Evolutionary conservation across 92 coral and sea anemone genomes (phyloP).

Genomic region (Zoanthus sansibaricus): DNA sequence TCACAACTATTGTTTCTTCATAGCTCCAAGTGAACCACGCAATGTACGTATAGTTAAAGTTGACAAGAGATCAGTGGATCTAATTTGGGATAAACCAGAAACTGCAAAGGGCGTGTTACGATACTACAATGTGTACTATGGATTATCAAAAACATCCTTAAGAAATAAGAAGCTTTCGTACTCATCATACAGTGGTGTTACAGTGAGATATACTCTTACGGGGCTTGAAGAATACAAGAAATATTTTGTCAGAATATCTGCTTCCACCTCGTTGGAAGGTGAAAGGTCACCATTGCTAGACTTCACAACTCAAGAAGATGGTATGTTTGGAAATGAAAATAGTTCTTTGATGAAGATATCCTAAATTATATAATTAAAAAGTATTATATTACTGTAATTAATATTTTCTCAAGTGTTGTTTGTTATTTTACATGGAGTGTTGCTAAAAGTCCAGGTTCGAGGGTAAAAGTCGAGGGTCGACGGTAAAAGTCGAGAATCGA

Average conservation of each 20-base stretch:
- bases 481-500: no score
- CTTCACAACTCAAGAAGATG: conserved; percentile 34
- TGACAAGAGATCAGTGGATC: conserved; percentile 17
- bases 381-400: no score
- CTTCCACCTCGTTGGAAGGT: conserved; percentile 9
- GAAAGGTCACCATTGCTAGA: neutral
- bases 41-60: neutral
- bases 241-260: conserved; percentile 22
- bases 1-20: neutral
- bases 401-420: no score
- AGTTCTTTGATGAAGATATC: neutral
- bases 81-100: conserved; percentile 11
- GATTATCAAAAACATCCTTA: neutral
- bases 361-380: no score
- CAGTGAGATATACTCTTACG: neutral
- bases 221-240: conserved; percentile 8
- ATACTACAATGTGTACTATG: neutral
- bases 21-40: conserved; percentile 28
- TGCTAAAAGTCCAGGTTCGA: no score
- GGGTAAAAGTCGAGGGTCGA: no score
- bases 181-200: neutral
- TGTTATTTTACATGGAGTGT: no score
- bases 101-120: neutral
- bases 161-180: neutral
- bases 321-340: neutral